Evolutionary conservation across 1,140 invertebrate genomes (phyloP).

Genomic region (Leguminivora glycinivorella): DNA sequence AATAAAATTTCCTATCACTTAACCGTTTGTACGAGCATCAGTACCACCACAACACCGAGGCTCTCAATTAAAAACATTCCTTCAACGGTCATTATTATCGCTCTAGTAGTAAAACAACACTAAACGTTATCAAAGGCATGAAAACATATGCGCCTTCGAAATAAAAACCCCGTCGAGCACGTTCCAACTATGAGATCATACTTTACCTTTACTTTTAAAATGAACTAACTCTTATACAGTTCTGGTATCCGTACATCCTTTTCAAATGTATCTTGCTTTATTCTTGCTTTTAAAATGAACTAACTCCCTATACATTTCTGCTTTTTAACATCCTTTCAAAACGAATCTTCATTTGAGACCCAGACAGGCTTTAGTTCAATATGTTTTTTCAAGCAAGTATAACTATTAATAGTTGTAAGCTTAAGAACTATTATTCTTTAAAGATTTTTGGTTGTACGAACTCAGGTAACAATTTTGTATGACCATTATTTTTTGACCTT

Average conservation of each 20-base stretch:
- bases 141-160: constrained; percentile 13
- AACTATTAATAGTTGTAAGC: not conserved
- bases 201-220: not conserved
- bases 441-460: not conserved
- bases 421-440: constrained; percentile 6
- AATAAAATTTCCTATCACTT: too few species aligned
- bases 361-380: not conserved
- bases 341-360: not conserved
- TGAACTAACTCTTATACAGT: not conserved
- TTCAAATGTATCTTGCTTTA: too few species aligned
- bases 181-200: constrained; percentile 18
- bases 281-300: not conserved
- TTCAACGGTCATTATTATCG: not conserved
- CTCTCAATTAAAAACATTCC: not conserved
- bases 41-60: not conserved
- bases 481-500: not conserved
- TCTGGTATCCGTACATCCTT: not conserved
- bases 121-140: constrained; percentile 11
- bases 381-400: not conserved
- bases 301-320: not conserved
- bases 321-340: not conserved
- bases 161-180: constrained; percentile 1
- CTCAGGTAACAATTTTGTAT: not conserved
- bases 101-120: constrained; percentile 2
- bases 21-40: too few species aligned